Percentiles rank a stretch among this genome's conserved stretches.
These are phyloP conservation scores for Thunnus albacares DNA, from an alignment of 2,797 vertebrate species.

Conservation along the genomic window DNA sequence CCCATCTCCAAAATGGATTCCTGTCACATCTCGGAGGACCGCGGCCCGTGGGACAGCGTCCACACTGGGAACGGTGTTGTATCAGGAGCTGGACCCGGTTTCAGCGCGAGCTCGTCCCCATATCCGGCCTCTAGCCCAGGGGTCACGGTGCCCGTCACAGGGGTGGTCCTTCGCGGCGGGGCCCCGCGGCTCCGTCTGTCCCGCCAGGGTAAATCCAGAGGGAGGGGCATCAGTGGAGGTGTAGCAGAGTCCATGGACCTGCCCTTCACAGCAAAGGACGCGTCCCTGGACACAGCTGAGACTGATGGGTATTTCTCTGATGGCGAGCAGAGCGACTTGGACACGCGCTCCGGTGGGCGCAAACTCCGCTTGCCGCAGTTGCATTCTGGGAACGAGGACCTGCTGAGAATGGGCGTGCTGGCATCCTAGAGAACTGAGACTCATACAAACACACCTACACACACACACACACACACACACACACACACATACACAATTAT, in stretches of 20 bases:
- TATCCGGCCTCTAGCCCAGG: slow-evolving; percentile 79
- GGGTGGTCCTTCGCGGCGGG: slow-evolving; percentile 76
- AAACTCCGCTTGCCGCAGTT: slow-evolving; percentile 88
- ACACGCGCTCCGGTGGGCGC: slow-evolving; percentile 83
- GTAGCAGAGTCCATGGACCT: slow-evolving; percentile 60
- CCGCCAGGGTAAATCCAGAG: slow-evolving; percentile 88
- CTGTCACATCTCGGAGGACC: slow-evolving; percentile 85
- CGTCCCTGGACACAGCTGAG: slow-evolving; percentile 85
- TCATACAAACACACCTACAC: slow-evolving; percentile 37
- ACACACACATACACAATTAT: slow-evolving; percentile 45
- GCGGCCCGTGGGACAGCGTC: slow-evolving; percentile 76
- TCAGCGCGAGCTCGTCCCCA: slow-evolving; percentile 56
- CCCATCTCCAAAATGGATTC: slow-evolving; percentile 89
- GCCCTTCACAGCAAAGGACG: slow-evolving; percentile 75
- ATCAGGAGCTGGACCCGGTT: slow-evolving; percentile 48
- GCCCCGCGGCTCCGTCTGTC: slow-evolving; percentile 86
- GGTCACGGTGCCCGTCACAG: slow-evolving; percentile 84
- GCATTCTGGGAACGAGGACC: slow-evolving; percentile 92
- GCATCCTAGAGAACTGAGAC: slow-evolving; percentile 88
- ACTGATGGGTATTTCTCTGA: slow-evolving; percentile 95
- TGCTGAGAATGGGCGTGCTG: slow-evolving; percentile 94
- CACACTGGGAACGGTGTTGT: slow-evolving; percentile 40
- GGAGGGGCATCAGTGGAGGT: slow-evolving; percentile 73
- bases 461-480: slow-evolving; percentile 40
- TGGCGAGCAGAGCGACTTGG: slow-evolving; percentile 93